These are phyloP conservation scores for Mechanitis messenoides DNA, from an alignment of 2,888 invertebrate species.

Conservation along the genomic window DNA sequence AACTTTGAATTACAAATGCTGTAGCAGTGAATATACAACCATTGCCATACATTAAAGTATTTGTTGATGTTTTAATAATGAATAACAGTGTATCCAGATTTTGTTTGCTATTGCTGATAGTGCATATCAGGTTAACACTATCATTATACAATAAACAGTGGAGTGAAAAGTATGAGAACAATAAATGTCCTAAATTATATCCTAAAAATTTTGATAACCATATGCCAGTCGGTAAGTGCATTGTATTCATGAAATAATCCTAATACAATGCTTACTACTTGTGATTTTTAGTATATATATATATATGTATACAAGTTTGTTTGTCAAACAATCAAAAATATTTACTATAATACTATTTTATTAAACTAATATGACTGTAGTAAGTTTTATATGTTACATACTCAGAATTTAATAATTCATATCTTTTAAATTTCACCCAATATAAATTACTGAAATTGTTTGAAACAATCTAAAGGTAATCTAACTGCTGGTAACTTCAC, in stretches of 20 bases:
- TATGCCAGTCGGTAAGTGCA: constrained; percentile 72
- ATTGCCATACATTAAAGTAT: constrained; percentile 16
- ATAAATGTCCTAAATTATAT: constrained; percentile 73
- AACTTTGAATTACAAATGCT: constrained; percentile 19
- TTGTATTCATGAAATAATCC: background rate
- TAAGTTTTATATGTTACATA: no score
- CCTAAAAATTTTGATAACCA: constrained; percentile 75
- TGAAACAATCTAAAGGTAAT: constrained; percentile 53
- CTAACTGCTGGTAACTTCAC: constrained; percentile 78
- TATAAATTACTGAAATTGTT: constrained; percentile 4
- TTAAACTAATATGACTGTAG: no score
- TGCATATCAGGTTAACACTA: constrained; percentile 46
- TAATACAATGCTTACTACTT: no score
- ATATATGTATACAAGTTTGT: no score
- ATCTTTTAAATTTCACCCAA: constrained; percentile 2
- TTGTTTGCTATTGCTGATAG: constrained; percentile 43
- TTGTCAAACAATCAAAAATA: no score
- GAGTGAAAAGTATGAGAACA: constrained; percentile 69
- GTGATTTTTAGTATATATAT: no score
- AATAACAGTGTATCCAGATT: constrained; percentile 32
- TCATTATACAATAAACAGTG: constrained; percentile 66
- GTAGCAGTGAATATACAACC: constrained; percentile 21
- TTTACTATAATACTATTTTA: no score
- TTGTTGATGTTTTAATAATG: constrained; percentile 21
- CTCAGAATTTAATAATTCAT: constrained; percentile 1